Conservation (phyloP, 1,140 invertebrate genomes). For the Drosophila kohkoa region DNA sequence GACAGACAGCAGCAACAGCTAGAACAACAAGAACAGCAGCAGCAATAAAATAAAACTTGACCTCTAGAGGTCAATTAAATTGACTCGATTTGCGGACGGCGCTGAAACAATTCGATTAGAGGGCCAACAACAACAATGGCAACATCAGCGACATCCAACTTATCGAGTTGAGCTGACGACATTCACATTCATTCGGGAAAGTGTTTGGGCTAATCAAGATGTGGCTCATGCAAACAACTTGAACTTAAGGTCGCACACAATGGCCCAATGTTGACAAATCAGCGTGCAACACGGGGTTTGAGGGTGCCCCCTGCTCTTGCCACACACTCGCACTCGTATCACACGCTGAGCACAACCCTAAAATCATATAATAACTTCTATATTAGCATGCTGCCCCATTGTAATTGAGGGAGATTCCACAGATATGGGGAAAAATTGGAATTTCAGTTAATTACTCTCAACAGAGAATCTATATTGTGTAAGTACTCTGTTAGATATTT, state of each 20-base stretch:
- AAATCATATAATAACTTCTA: slow-evolving; percentile 22
- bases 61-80: slow-evolving; percentile 84
- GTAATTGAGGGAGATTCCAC: neutral
- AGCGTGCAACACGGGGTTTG: slow-evolving; percentile 35
- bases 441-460: neutral
- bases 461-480: neutral
- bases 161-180: slow-evolving; percentile 38
- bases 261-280: slow-evolving; percentile 68
- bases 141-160: slow-evolving; percentile 15
- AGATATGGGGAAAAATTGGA: neutral
- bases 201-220: slow-evolving; percentile 84
- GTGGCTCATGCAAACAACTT: slow-evolving; percentile 82
- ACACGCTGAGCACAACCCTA: neutral
- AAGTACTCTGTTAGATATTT: neutral
- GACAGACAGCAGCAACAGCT: slow-evolving; percentile 2
- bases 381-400: slow-evolving; percentile 16
- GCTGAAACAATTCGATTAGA: slow-evolving; percentile 84
- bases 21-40: slow-evolving; percentile 5
- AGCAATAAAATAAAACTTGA: slow-evolving; percentile 63
- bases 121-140: slow-evolving; percentile 48
- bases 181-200: slow-evolving; percentile 62
- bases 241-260: slow-evolving; percentile 69
- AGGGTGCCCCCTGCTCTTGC: neutral
- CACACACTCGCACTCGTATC: neutral
- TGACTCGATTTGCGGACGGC: slow-evolving; percentile 80